phyloP scores from a whole-genome alignment of 1,140 invertebrate species.

The Halyomorpha halys region DNA sequence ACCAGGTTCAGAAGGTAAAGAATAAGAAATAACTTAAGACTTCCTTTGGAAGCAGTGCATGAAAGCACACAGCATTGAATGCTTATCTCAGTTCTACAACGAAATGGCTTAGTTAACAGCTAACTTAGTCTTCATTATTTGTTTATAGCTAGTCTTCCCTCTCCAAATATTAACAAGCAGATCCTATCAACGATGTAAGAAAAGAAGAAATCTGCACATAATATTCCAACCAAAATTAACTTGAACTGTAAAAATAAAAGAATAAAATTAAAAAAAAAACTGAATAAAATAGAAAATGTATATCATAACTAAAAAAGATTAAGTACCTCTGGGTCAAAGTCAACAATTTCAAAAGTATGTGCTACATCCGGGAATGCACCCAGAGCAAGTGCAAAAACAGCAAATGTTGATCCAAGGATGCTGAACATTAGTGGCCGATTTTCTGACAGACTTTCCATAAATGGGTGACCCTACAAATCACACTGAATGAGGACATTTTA shows the following conservation, averaged over 20 bases:
- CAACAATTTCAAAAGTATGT: conserved; percentile 76
- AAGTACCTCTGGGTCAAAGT: conserved; percentile 62
- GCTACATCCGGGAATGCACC: conserved; percentile 68
- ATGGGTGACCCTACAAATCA: conserved; percentile 78
- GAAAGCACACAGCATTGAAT: no score
- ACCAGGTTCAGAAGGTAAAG: no score
- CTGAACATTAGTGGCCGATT: conserved; percentile 90
- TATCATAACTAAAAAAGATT: neutral
- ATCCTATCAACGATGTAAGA: conserved; percentile 73
- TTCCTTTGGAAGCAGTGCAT: no score
- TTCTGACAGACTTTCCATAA: conserved; percentile 90
- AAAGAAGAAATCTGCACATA: conserved; percentile 71
- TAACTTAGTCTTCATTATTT: conserved; percentile 15
- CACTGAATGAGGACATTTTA: no score
- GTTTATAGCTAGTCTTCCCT: conserved; percentile 45
- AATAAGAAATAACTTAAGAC: no score
- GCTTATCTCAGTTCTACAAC: no score
- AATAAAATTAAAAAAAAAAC: no score
- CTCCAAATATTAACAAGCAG: conserved; percentile 82
- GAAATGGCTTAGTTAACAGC: no score
- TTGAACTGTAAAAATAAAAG: conserved; percentile 67
- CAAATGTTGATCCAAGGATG: conserved; percentile 58
- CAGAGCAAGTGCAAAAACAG: conserved; percentile 64
- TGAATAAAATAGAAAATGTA: neutral
- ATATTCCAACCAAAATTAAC: conserved; percentile 59